These are phyloP conservation scores for Metopolophium dirhodum DNA, from an alignment of 1,140 invertebrate species.

Conservation along the genomic window DNA sequence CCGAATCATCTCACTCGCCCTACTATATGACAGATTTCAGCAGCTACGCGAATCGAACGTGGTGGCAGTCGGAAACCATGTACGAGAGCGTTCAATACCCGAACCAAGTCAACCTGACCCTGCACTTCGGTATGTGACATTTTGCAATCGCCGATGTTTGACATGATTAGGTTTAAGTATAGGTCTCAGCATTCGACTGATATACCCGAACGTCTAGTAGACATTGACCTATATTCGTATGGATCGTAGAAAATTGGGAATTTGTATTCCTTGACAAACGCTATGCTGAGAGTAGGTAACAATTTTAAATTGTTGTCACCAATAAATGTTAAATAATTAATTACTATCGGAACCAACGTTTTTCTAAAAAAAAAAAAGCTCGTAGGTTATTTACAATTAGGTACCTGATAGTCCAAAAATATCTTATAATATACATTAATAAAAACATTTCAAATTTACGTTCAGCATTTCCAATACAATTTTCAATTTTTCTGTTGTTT, in stretches of 20 bases:
- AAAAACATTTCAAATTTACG: background rate
- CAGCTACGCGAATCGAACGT: conserved; percentile 87
- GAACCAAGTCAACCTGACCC: conserved; percentile 89
- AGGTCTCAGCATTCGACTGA: no score
- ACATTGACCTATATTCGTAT: background rate
- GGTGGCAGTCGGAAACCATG: conserved; percentile 99
- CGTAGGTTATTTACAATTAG: background rate
- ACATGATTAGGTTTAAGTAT: background rate
- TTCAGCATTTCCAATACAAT: background rate
- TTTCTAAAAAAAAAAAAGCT: background rate
- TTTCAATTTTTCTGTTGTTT: background rate
- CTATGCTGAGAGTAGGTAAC: background rate
- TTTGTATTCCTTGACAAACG: background rate
- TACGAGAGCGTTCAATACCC: conserved; percentile 88
- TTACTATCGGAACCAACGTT: background rate
- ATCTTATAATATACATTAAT: background rate
- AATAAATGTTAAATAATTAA: background rate
- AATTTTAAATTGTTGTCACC: background rate
- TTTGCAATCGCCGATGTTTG: background rate
- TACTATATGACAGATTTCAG: conserved; percentile 90
- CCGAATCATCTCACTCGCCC: conserved; percentile 71
- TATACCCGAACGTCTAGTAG: no score
- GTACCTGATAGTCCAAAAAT: background rate
- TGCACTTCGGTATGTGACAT: conserved; percentile 78
- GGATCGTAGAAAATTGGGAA: background rate